Conservation (phyloP, 1,140 invertebrate species). For the Conus ventricosus region DNA sequence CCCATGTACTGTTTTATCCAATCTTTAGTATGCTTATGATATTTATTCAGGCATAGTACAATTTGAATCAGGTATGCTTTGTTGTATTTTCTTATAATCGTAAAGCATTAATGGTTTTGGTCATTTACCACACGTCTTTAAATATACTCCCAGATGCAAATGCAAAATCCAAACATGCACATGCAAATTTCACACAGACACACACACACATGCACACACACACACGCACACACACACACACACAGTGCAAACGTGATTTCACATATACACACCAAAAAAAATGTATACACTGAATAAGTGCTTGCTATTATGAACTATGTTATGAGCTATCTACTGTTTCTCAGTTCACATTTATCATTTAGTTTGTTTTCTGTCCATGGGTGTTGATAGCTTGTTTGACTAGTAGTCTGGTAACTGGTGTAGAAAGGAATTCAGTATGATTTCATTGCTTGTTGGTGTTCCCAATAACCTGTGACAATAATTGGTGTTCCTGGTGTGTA, state of each 20-base stretch:
- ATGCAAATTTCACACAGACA: neutral
- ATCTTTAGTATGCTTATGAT: no score
- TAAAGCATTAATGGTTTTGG: no score
- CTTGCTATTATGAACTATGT: neutral
- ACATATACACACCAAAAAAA: neutral
- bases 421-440: neutral
- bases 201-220: no score
- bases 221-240: no score
- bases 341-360: neutral
- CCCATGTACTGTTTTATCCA: no score
- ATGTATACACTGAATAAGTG: neutral
- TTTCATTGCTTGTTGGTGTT: neutral
- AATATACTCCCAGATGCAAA: no score
- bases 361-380: neutral
- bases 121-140: no score
- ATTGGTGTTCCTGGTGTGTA: neutral
- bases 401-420: neutral
- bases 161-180: no score
- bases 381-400: neutral
- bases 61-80: no score
- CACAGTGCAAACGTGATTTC: neutral
- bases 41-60: no score
- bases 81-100: no score
- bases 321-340: neutral
- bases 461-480: neutral